Conservation (phyloP, 2,113 vertebrate genomes). For the Caracal caracal region DNA sequence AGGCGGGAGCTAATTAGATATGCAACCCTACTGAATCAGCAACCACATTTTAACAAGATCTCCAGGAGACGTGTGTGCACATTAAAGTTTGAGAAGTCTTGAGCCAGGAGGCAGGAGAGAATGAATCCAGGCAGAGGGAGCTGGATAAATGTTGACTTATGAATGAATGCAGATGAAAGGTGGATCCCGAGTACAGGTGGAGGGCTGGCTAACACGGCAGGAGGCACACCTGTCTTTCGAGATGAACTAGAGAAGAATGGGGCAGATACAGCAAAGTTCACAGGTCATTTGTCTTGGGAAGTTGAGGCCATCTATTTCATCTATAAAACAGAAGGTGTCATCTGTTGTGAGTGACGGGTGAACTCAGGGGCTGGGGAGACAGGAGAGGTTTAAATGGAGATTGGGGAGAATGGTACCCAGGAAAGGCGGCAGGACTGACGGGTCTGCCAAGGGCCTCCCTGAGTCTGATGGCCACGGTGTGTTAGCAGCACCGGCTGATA, state of each 20-base stretch:
- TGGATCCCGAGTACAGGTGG: background rate
- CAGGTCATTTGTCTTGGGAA: background rate
- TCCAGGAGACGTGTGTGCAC: background rate
- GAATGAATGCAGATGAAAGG: conserved; percentile 38
- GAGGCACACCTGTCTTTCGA: background rate
- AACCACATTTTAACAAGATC: background rate
- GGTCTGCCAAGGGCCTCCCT: background rate
- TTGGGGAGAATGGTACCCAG: no score
- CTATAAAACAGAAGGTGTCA: background rate
- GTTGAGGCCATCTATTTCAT: background rate
- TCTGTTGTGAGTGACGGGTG: background rate
- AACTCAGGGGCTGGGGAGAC: background rate
- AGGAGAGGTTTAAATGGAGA: background rate
- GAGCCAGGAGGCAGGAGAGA: conserved; percentile 11
- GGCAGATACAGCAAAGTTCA: background rate
- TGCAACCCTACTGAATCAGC: background rate
- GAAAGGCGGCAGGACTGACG: background rate
- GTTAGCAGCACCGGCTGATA: fast-evolving
- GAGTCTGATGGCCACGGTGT: fast-evolving
- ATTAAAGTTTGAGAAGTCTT: conserved; percentile 46
- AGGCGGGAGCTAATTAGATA: background rate
- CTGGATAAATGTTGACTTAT: conserved; percentile 44
- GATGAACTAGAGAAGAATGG: background rate
- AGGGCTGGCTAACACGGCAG: background rate
- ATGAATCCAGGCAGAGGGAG: background rate